phyloP scores from a whole-genome alignment of 35 echinoderm and acorn worm species.

The Ptychodera flava region DNA sequence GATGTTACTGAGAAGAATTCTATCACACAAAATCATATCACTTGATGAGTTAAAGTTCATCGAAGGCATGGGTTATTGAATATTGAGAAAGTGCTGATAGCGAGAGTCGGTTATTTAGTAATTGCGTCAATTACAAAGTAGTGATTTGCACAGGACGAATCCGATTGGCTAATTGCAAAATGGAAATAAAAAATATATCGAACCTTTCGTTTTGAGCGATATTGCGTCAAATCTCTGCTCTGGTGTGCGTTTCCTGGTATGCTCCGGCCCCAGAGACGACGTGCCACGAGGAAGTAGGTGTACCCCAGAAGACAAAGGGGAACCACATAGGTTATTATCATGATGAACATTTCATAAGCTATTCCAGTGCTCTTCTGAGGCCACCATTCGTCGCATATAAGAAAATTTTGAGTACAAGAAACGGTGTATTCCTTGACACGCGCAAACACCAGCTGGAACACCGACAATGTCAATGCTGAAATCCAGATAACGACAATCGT shows the following conservation, averaged over 20 bases:
- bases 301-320: constrained; percentile 57
- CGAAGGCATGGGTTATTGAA: no score
- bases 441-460: constrained; percentile 45
- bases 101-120: no score
- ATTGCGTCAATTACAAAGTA: no score
- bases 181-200: neutral
- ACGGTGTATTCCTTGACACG: constrained; percentile 6
- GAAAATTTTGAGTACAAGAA: constrained; percentile 17
- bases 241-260: constrained; percentile 81
- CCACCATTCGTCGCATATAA: constrained; percentile 32
- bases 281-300: constrained; percentile 67
- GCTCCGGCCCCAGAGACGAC: constrained; percentile 63
- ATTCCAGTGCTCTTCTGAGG: constrained; percentile 23
- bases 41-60: no score
- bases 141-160: no score
- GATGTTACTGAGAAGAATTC: no score
- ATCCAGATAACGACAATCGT: constrained; percentile 61
- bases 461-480: constrained; percentile 29
- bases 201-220: constrained; percentile 68
- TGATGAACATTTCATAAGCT: constrained; percentile 57
- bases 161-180: no score
- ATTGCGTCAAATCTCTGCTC: constrained; percentile 54
- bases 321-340: constrained; percentile 31
- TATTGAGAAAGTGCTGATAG: no score
- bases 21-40: no score